These are phyloP conservation scores for Temnothorax nylanderi DNA, from an alignment of 1,140 invertebrate genomes.

Conservation along the genomic window DNA sequence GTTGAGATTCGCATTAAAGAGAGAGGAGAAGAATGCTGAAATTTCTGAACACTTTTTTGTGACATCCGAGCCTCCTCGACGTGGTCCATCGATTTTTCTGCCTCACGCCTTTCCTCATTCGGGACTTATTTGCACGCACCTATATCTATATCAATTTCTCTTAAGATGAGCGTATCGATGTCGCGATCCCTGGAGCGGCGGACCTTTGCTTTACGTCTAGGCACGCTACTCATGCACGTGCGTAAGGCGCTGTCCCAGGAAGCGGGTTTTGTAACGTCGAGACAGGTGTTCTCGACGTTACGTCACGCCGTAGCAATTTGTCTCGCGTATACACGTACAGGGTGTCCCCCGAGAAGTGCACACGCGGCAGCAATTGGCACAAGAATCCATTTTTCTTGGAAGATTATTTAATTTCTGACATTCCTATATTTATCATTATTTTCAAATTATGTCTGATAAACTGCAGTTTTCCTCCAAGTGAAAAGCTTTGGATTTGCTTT, in stretches of 20 bases:
- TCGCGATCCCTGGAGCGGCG: conserved; percentile 19
- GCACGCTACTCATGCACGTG: conserved; percentile 1
- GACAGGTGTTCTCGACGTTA: conserved; percentile 73
- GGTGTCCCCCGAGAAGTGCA: neutral
- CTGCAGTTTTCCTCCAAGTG: neutral
- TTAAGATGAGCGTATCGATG: conserved; percentile 20
- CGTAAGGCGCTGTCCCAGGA: conserved; percentile 55
- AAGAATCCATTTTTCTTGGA: neutral
- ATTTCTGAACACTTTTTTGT: neutral
- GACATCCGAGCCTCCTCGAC: neutral
- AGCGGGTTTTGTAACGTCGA: conserved; percentile 73
- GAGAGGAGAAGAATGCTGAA: neutral
- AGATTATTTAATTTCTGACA: conserved; percentile 5
- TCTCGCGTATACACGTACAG: conserved; percentile 37
- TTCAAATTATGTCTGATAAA: neutral
- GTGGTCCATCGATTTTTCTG: conserved; percentile 10
- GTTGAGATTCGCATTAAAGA: neutral
- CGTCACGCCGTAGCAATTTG: conserved; percentile 71
- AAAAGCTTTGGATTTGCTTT: neutral
- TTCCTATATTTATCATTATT: neutral
- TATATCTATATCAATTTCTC: conserved; percentile 43
- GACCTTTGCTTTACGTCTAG: conserved; percentile 47
- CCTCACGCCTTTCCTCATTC: neutral
- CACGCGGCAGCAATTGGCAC: neutral
- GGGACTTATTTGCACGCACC: conserved; percentile 21